phyloP scores from a whole-genome alignment of 2,888 invertebrate species.

The Plemyria rubiginata region DNA sequence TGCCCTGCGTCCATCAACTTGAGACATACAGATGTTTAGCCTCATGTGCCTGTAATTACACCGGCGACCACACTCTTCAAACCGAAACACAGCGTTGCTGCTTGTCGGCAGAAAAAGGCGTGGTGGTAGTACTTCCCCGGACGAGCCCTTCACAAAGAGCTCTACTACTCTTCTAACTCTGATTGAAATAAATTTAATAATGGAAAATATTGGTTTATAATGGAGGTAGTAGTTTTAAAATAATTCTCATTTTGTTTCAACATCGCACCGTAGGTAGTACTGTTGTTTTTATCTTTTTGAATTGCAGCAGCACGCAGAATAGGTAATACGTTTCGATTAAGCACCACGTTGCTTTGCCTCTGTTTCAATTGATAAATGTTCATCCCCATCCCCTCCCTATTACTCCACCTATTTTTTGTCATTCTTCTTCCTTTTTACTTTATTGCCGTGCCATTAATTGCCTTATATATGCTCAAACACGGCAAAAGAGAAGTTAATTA shows the following conservation, averaged over 20 bases:
- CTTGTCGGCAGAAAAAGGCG: no score
- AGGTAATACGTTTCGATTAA: slow-evolving; percentile 72
- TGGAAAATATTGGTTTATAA: no score
- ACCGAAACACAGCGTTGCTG: no score
- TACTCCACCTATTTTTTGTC: slow-evolving; percentile 21
- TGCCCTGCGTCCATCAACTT: no score
- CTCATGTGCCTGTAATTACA: no score
- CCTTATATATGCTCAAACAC: slow-evolving; percentile 29
- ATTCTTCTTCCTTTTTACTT: slow-evolving; percentile 22
- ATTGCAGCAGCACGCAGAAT: slow-evolving; percentile 44
- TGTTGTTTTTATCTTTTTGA: slow-evolving; percentile 51
- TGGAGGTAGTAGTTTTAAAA: no score
- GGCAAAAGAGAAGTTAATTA: slow-evolving; percentile 36
- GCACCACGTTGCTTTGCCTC: slow-evolving; percentile 53
- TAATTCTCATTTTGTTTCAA: neutral
- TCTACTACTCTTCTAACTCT: no score
- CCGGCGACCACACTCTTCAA: no score
- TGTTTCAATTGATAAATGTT: slow-evolving; percentile 68
- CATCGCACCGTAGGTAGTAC: slow-evolving; percentile 1
- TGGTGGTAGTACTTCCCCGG: no score
- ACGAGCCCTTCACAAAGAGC: no score
- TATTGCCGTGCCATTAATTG: slow-evolving; percentile 27
- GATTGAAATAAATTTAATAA: no score
- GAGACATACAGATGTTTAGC: no score
- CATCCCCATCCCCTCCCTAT: slow-evolving; percentile 32